These are phyloP conservation scores for Rhinatrema bivittatum DNA, from an alignment of 2,797 vertebrate genomes.

Conservation along the genomic window DNA sequence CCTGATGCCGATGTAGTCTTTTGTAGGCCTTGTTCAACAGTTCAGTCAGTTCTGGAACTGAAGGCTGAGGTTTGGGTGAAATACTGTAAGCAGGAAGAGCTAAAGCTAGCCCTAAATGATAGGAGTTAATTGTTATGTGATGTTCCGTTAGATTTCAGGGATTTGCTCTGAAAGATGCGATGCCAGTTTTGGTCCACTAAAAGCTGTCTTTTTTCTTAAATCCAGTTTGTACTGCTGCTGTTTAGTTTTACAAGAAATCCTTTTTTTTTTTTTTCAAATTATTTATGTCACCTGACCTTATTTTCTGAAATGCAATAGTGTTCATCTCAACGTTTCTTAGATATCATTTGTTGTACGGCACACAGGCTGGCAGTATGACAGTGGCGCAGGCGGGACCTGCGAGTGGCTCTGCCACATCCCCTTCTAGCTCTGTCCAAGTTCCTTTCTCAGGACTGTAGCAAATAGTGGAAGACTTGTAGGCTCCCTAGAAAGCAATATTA, in stretches of 20 bases:
- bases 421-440: conserved; percentile 94
- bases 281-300: conserved; percentile 26
- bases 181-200: conserved; percentile 34
- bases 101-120: conserved; percentile 49
- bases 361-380: conserved; percentile 87
- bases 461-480: conserved; percentile 98
- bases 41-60: conserved; percentile 32
- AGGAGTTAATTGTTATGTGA: conserved; percentile 42
- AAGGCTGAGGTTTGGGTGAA: conserved; percentile 33
- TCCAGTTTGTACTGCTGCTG: conserved; percentile 30
- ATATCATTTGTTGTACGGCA: conserved; percentile 90
- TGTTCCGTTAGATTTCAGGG: conserved; percentile 34
- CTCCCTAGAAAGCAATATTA: conserved; percentile 69
- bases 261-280: conserved; percentile 28
- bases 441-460: conserved; percentile 97
- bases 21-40: conserved; percentile 41
- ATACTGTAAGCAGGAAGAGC: conserved; percentile 43
- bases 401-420: conserved; percentile 92
- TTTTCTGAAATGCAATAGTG: conserved; percentile 30
- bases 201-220: conserved; percentile 26
- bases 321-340: conserved; percentile 23
- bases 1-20: conserved; percentile 53
- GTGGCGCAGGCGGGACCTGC: conserved; percentile 93
- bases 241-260: conserved; percentile 29
- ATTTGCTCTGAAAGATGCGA: conserved; percentile 35